phyloP scores from a whole-genome alignment of 1,140 invertebrate genomes.

The Daktulosphaira vitifoliae region DNA sequence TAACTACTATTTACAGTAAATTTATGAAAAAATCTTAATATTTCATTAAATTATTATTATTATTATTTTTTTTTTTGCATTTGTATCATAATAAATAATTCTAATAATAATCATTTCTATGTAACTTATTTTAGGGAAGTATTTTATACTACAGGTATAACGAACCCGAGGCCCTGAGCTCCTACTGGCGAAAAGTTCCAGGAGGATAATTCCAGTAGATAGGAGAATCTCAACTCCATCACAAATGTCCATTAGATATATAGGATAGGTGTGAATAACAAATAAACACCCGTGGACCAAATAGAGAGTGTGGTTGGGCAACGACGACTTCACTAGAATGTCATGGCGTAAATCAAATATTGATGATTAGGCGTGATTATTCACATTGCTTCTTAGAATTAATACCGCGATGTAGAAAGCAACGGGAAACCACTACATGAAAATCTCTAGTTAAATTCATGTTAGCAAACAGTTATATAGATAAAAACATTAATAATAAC shows the following conservation, averaged over 20 bases:
- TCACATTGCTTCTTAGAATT: neutral
- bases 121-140: no score
- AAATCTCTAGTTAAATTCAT: conserved; percentile 1
- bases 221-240: conserved; percentile 10
- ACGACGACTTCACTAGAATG: neutral
- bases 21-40: no score
- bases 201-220: neutral
- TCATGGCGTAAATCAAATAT: neutral
- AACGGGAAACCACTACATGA: neutral
- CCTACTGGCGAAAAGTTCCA: conserved; percentile 1
- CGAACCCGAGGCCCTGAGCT: neutral
- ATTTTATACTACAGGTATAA: conserved; percentile 1
- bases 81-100: no score
- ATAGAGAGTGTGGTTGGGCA: conserved; percentile 7
- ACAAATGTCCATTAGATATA: neutral
- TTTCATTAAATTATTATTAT: no score
- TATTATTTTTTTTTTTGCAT: no score
- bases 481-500: neutral
- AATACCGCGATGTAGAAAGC: neutral
- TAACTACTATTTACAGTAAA: no score
- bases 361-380: neutral
- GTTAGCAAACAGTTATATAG: conserved; percentile 11
- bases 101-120: no score
- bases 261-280: neutral
- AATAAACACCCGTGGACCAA: conserved; percentile 7